Conservation (phyloP, 2,888 invertebrate genomes). For the Leucozona laternaria region DNA sequence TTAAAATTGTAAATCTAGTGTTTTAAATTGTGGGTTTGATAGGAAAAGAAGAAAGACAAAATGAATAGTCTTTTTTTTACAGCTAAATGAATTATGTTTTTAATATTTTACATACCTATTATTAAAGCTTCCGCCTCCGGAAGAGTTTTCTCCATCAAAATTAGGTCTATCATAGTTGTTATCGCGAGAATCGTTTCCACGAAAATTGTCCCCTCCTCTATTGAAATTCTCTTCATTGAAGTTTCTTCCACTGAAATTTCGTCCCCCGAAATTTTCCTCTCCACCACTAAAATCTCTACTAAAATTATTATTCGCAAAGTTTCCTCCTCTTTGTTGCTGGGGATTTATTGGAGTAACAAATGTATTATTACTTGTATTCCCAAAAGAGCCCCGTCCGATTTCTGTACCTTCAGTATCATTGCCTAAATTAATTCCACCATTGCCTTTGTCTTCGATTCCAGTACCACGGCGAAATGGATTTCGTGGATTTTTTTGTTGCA, state of each 20-base stretch:
- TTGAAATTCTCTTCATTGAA: neutral
- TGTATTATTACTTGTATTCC: neutral
- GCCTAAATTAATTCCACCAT: constrained; percentile 57
- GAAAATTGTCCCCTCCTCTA: constrained; percentile 51
- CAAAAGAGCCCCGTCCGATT: constrained; percentile 69
- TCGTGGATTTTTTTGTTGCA: constrained; percentile 73
- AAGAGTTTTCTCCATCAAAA: constrained; percentile 24
- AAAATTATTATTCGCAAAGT: constrained; percentile 65
- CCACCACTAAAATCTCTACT: constrained; percentile 23
- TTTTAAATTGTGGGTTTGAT: too few species aligned
- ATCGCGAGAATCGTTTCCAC: constrained; percentile 1
- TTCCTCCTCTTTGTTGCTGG: constrained; percentile 37
- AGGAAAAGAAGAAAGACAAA: neutral
- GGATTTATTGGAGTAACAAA: constrained; percentile 23
- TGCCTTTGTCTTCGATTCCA: constrained; percentile 36
- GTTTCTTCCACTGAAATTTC: constrained; percentile 36
- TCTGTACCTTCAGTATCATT: constrained; percentile 78
- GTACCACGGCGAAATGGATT: constrained; percentile 60
- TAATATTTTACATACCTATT: constrained; percentile 48
- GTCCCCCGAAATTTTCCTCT: constrained; percentile 61
- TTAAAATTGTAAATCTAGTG: too few species aligned
- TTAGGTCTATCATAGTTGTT: neutral
- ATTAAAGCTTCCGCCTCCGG: constrained; percentile 63
- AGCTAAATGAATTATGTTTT: neutral
- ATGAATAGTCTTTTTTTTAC: neutral